phyloP scores from a whole-genome alignment of 2,888 invertebrate genomes.

The Girardia tigrina region DNA sequence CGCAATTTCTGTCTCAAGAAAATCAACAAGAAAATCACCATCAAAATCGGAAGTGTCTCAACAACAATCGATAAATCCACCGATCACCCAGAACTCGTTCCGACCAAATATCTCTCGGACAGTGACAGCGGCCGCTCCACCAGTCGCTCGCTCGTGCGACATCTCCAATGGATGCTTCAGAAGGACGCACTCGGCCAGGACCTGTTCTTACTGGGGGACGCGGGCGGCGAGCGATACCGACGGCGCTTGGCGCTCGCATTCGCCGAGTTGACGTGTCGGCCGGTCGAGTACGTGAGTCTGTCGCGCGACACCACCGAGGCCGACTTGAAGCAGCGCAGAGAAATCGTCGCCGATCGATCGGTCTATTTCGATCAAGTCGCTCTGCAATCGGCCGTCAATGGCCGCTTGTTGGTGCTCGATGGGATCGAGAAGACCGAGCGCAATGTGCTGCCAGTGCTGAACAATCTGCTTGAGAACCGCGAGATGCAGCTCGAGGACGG shows the following conservation, averaged over 20 bases:
- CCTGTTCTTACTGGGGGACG: conserved; percentile 79
- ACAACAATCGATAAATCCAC: not conserved
- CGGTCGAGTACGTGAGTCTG: conserved; percentile 78
- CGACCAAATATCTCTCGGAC: not conserved
- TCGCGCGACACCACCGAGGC: conserved; percentile 91
- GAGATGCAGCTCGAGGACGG: conserved; percentile 98
- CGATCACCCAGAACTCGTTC: not conserved
- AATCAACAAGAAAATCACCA: too few relatives aligned
- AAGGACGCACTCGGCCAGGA: conserved; percentile 75
- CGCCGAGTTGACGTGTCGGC: conserved; percentile 67
- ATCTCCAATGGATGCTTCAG: conserved; percentile 87
- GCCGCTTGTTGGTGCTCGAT: conserved; percentile 73
- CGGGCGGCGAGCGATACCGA: conserved; percentile 69
- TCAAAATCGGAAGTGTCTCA: not conserved
- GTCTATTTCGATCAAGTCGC: conserved; percentile 89
- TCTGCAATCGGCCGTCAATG: conserved; percentile 74
- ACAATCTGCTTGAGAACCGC: conserved; percentile 84
- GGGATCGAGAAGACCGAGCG: conserved; percentile 93
- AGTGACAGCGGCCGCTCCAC: conserved; percentile 55
- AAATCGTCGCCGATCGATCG: conserved; percentile 73
- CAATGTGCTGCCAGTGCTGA: conserved; percentile 84
- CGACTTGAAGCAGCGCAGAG: conserved; percentile 82
- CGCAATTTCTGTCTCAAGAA: too few relatives aligned
- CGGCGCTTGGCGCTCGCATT: conserved; percentile 64
- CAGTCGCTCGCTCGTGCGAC: conserved; percentile 61